Evolutionary conservation across 2,888 invertebrate species (phyloP), one percentile per base, ranked within the genome.

Genomic region (Criorhina ranunculi): DNA sequence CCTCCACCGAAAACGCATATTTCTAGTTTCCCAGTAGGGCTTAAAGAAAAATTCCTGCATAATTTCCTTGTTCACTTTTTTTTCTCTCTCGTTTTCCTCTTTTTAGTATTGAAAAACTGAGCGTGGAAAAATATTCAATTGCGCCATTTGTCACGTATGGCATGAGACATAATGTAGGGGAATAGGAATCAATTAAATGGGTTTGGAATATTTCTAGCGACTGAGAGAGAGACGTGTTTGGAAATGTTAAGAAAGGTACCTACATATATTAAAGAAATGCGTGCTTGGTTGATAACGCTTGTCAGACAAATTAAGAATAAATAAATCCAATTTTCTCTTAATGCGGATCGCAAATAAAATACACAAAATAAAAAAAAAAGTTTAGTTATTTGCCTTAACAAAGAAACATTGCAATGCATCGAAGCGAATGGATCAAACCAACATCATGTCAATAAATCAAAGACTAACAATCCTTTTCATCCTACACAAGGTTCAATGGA

Each of bases 71-170:
- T 37, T 57, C 15, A 49, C 17, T 64, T 51, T 33, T 79, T 59
- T 49, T 24, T 15, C 49, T 9, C 59, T 42, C 49, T 49, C 24
- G 24, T 60, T 55, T 59, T 66, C 11, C 40, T n/a, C n/a, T 57
- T 49, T 57, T 49, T 31, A 40, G 24, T 59, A 66, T 55, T 66
- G 57, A 62, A 67, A 70, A 57, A 70, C 55, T 78, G 57, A 70
- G 59, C 69, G 75, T 66, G 60, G 64, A 85, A 75, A 80, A 76
- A 75, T 76, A 80, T 75, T 70, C 75, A 80, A 85, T 75, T 85
- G 80, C 62, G 79, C 75, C 76, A 80, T 85, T 80, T 85, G 80
- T 85, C 85, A 85, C 85, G 85, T 85, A 85, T 80, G 46, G 70
- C 69, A 85, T 76, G 66, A 29, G 53, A 67, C 70, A 76, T 80